These are phyloP conservation scores for Panthera leo DNA, from an alignment of 2,113 vertebrate genomes.

Conservation along the genomic window DNA sequence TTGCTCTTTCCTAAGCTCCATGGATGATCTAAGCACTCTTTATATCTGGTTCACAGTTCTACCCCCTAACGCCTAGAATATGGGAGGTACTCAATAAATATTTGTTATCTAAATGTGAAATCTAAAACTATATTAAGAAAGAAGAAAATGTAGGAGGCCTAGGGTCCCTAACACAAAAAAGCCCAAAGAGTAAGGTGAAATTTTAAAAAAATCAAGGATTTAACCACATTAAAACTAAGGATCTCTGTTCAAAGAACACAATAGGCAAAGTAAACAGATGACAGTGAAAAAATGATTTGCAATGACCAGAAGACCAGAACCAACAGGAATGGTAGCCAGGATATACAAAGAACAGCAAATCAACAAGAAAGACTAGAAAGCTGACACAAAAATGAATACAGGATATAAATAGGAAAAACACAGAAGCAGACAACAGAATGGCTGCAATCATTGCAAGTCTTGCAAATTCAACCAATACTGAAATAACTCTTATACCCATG, in stretches of 20 bases:
- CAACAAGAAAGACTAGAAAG: background rate
- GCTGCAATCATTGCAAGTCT: background rate
- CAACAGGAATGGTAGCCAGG: background rate
- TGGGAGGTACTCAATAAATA: background rate
- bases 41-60: background rate
- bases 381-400: constrained; percentile 15
- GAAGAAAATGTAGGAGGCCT: background rate
- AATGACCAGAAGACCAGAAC: constrained; percentile 21
- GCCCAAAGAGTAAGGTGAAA: background rate
- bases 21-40: background rate
- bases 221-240: constrained; percentile 28
- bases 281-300: background rate
- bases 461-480: background rate
- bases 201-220: background rate
- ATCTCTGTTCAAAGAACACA: background rate
- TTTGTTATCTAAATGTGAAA: background rate
- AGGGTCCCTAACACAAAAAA: background rate
- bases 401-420: background rate
- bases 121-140: background rate
- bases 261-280: constrained; percentile 29
- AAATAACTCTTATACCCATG: background rate
- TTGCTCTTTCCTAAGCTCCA: background rate
- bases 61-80: background rate
- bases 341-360: constrained; percentile 14
- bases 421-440: background rate